Evolutionary conservation across 2,113 vertebrate species (phyloP).

Genomic region (Diphyllodes magnificus): DNA sequence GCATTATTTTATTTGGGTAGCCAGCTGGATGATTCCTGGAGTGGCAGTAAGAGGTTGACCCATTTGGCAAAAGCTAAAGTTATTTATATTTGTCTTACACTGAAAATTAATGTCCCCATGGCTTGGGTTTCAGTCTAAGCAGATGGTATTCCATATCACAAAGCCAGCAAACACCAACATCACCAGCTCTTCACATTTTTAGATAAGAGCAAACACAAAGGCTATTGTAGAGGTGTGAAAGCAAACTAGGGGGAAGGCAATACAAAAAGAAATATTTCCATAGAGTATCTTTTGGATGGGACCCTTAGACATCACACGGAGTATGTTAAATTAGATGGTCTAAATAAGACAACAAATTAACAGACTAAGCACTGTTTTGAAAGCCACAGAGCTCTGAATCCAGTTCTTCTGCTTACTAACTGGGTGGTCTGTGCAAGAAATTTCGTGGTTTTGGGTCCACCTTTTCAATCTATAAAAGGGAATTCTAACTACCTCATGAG

Average conservation of each 20-base stretch:
- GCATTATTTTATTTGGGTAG: neutral
- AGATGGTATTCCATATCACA: neutral
- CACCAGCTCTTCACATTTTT: neutral
- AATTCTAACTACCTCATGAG: neutral
- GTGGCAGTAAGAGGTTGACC: neutral
- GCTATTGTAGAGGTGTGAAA: neutral
- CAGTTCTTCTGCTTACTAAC: constrained; percentile 2
- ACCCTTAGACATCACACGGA: neutral
- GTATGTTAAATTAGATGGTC: neutral
- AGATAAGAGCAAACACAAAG: neutral
- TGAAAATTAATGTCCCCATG: neutral
- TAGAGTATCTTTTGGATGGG: neutral
- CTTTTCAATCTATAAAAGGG: neutral
- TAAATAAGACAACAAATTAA: constrained; percentile 33
- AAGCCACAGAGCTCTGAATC: constrained; percentile 19
- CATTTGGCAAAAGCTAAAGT: constrained; percentile 21
- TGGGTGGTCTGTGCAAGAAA: neutral
- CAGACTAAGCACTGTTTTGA: constrained; percentile 11
- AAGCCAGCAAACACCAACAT: neutral
- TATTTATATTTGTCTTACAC: constrained; percentile 20
- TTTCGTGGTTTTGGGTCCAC: neutral
- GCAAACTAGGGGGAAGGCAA: fast-evolving
- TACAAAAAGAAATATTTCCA: neutral
- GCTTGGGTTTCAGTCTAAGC: neutral
- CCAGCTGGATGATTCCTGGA: constrained; percentile 19